These are phyloP conservation scores for Drosophila kanapiae DNA, from an alignment of 1,140 invertebrate genomes.

Conservation along the genomic window DNA sequence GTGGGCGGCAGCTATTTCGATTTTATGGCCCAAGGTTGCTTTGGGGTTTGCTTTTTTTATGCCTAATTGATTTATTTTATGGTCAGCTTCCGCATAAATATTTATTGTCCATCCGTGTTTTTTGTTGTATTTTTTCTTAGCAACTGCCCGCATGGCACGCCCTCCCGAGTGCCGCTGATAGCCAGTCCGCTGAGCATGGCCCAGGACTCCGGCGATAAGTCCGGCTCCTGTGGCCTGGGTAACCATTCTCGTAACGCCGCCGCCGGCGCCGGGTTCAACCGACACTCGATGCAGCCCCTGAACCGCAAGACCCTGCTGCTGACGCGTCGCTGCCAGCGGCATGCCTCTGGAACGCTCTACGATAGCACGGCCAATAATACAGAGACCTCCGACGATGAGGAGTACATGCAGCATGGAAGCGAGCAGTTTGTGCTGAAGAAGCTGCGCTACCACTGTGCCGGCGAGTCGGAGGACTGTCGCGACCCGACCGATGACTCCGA, in stretches of 20 bases:
- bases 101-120: slow-evolving; percentile 49
- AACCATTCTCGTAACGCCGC: slow-evolving; percentile 59
- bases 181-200: slow-evolving; percentile 74
- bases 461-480: slow-evolving; percentile 31
- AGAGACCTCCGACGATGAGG: slow-evolving; percentile 79
- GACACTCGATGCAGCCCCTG: slow-evolving; percentile 72
- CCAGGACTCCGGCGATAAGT: slow-evolving; percentile 59
- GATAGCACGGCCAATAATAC: slow-evolving; percentile 66
- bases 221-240: slow-evolving; percentile 14
- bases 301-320: slow-evolving; percentile 73
- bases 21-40: slow-evolving; percentile 49
- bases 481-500: slow-evolving; percentile 26
- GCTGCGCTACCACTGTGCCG: slow-evolving; percentile 33
- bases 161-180: slow-evolving; percentile 90
- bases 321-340: slow-evolving; percentile 67
- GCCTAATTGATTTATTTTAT: slow-evolving; percentile 77
- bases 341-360: slow-evolving; percentile 61
- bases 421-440: slow-evolving; percentile 76
- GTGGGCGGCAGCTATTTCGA: slow-evolving; percentile 24
- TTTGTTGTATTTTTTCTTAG: slow-evolving; percentile 31
- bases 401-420: slow-evolving; percentile 72
- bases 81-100: slow-evolving; percentile 58
- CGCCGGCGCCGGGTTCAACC: slow-evolving; percentile 58
- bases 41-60: slow-evolving; percentile 52
- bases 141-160: slow-evolving; percentile 89